Base-by-base conservation (phyloP, 2,888 invertebrate species). In the Pollenia angustigena region DNA sequence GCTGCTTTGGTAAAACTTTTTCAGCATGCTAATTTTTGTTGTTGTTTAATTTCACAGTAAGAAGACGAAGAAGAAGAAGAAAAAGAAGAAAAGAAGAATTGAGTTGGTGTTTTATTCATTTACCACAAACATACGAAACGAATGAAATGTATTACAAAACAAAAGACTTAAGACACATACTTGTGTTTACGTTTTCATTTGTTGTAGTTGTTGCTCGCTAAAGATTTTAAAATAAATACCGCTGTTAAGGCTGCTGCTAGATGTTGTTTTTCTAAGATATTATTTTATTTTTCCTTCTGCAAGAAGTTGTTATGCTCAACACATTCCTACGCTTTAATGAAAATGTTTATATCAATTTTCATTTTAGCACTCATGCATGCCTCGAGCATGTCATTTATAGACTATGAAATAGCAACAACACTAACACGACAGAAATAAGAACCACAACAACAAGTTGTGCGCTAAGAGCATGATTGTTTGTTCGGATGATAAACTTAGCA, bases 301-400 rank as follows among this genome's bases (percentile, higher is more conserved):
- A 52, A 62, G 64, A 69, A 50, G 82, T 83, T 87, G 76, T 81
- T 84, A 68, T 78, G 84, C 78, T 78, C 69, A 78, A 69, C 76
- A 87, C 81, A 87, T 87, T 84, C 84, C 84, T 84, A 84, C 68
- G 84, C 84, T 87, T 87, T 87, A 87, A 84, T 87, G 84, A 87
- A 87, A 87, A 87, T 78, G 87, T 87, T 87, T 87, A 87, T 87
- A 87, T 84, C 81, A 87, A 84, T 87, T 87, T 87, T 81, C 74
- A 87, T 87, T 87, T 87, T 81, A 87, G 78, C 84, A 84, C 87
- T 87, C 84, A 87, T 87, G 87, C 87, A 84, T 87, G 87, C 87
- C 84, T 74, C 14, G 12, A 81, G 87, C 84, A 84, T 87, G 87
- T 87, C 87, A 84, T 81, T 81, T 87, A 81, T 84, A 84, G 87